These are phyloP conservation scores for Lordiphosa fenestrarum DNA, from an alignment of 2,888 invertebrate species.

Conservation along the genomic window DNA sequence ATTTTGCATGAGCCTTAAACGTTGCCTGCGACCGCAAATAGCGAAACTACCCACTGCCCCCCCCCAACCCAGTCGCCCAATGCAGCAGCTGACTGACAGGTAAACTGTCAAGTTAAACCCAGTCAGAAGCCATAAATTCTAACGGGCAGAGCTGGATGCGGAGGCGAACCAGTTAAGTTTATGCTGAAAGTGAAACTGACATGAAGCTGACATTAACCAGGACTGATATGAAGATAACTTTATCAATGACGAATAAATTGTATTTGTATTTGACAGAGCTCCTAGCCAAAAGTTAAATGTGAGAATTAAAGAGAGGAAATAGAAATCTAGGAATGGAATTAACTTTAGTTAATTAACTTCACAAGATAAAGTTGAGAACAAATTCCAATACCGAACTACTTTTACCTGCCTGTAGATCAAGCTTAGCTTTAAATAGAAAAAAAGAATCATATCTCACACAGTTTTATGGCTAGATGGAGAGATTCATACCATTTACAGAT, in stretches of 20 bases:
- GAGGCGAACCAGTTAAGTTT: conserved; percentile 36
- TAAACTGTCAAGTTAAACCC: conserved; percentile 50
- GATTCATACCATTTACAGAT: too few relatives aligned
- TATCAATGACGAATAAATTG: conserved; percentile 11
- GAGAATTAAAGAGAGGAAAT: not conserved
- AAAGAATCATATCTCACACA: too few relatives aligned
- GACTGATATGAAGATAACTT: conserved; percentile 34
- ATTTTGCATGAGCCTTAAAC: conserved; percentile 68
- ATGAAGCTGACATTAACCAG: conserved; percentile 55
- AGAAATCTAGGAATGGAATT: too few relatives aligned
- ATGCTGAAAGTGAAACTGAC: conserved; percentile 47
- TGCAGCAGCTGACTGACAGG: conserved; percentile 33
- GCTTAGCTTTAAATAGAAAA: too few relatives aligned
- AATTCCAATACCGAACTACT: too few relatives aligned
- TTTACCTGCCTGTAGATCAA: too few relatives aligned
- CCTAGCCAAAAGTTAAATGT: conserved; percentile 25
- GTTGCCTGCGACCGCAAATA: conserved; percentile 56
- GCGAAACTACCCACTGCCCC: conserved; percentile 16
- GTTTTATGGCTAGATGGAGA: too few relatives aligned
- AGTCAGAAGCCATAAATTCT: conserved; percentile 59
- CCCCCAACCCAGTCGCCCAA: not conserved
- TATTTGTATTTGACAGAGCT: not conserved
- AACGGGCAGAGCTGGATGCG: conserved; percentile 29
- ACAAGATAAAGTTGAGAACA: too few relatives aligned
- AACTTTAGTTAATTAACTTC: too few relatives aligned